phyloP scores from a whole-genome alignment of 2,797 vertebrate genomes.

The Urocyon cinereoargenteus region DNA sequence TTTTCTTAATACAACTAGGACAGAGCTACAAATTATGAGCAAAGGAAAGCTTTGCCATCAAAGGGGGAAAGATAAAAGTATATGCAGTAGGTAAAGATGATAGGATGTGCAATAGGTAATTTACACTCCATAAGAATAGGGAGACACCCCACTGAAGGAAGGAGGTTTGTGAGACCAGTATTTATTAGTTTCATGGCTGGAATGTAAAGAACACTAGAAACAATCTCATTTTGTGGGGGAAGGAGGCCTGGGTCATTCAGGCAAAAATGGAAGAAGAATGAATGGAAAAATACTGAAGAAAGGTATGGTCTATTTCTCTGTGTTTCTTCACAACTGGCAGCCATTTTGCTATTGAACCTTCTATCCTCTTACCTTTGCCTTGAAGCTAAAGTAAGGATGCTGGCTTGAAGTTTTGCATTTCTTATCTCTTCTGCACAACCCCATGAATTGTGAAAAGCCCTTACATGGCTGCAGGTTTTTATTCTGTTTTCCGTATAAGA shows the following conservation, averaged over 20 bases:
- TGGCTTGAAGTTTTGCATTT: not conserved
- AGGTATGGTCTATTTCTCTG: not conserved
- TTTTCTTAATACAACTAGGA: not conserved
- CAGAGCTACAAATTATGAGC: not conserved
- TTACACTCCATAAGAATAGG: not conserved
- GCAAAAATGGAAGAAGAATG: too few relatives aligned
- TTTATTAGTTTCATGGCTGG: not conserved
- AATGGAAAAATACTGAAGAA: not conserved
- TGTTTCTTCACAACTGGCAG: not conserved
- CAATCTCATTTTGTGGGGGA: not conserved
- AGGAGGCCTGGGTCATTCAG: not conserved
- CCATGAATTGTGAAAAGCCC: too few relatives aligned
- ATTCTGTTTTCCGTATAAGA: not conserved
- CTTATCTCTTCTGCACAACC: too few relatives aligned
- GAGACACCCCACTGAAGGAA: not conserved
- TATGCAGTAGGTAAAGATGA: not conserved
- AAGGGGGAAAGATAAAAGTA: not conserved
- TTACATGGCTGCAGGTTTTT: too few relatives aligned
- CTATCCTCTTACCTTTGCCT: not conserved
- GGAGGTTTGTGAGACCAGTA: not conserved
- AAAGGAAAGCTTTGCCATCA: not conserved
- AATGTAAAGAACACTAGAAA: not conserved
- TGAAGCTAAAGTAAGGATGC: not conserved
- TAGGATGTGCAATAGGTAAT: rapidly evolving
- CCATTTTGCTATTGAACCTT: not conserved